Evolutionary conservation across 2,113 vertebrate genomes (phyloP), one percentile per base, ranked within the genome.

Genomic region (Cercopithecus mona): DNA sequence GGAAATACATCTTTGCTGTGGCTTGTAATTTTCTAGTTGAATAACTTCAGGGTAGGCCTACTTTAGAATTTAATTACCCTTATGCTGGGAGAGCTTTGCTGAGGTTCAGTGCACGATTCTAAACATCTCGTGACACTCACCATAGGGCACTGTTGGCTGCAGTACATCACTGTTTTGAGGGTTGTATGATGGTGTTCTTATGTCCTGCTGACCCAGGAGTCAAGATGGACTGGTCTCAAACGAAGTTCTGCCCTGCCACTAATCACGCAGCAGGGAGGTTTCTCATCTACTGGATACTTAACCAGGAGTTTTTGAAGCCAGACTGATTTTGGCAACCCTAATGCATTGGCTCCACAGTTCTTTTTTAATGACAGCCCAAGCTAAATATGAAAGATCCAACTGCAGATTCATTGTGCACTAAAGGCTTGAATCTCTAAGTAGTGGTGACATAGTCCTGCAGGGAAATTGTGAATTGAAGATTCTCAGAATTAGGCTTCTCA

Each of bases 21-120:
- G 97, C 97, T 98, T 98, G 96, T 82, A 85, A 6, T 93, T 97
- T 98, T 93, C 93, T 80, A 66, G 82, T 43, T 98, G 98, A 96
- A 84, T 82, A 93, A 76, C 78, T 93, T 88, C 57, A 16, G 87
- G 94, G 70, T 12, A 72, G 94, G 80, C 66, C 80, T 38, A 16
- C 70, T 87, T 93, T 76, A 70, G 70, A 82, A 92, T 93, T 88
- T 93, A 80, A 92, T 90, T 89, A 87, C 72, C 55, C 38, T 70
- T 66, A 22, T 0, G 0, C 20, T 48, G 40, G 78, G 93, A 83
- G 38, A 85, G 88, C 93, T 93, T 82, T 73, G 27, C 22, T 25
- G 55, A 87, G 87, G 57, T 38, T 93, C 20, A 20, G n/a, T 2
- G n/a, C 70, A 32, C 48, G 9, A 38, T 61, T 45, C 48, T 22